phyloP scores from a whole-genome alignment of 1,140 invertebrate genomes.

The Philotrypesis tridentata region DNA sequence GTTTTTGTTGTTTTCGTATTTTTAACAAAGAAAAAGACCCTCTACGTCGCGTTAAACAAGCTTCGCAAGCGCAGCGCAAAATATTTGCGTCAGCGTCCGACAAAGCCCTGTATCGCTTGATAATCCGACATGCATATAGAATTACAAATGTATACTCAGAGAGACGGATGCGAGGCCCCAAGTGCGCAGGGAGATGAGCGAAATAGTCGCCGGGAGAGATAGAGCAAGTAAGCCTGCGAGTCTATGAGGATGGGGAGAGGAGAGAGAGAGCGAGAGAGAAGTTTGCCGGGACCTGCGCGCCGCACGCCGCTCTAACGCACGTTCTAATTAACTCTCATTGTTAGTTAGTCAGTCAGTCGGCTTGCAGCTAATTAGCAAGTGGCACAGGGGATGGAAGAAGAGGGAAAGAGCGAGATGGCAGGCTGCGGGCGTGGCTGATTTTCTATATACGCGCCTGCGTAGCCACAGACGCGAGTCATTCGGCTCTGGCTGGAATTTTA shows the following conservation, averaged over 20 bases:
- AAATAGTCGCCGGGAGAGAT: neutral
- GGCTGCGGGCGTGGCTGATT: conserved; percentile 4
- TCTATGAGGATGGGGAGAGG: too few relatives aligned
- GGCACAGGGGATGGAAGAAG: neutral
- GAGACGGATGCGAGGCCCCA: neutral
- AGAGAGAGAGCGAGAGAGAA: conserved; percentile 1
- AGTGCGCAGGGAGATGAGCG: neutral
- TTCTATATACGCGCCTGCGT: neutral
- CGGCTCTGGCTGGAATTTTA: too few relatives aligned
- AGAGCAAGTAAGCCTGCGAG: too few relatives aligned
- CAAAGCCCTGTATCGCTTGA: neutral
- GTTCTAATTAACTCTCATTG: conserved; percentile 48
- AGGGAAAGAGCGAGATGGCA: neutral
- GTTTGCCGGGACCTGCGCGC: conserved; percentile 6
- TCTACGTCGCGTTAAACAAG: too few relatives aligned
- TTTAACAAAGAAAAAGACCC: too few relatives aligned
- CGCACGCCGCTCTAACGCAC: conserved; percentile 27
- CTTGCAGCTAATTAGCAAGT: conserved; percentile 37
- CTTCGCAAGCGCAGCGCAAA: too few relatives aligned
- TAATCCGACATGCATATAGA: neutral
- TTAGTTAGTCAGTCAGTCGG: conserved; percentile 44
- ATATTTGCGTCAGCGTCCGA: too few relatives aligned
- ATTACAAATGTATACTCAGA: neutral
- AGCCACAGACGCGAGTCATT: too few relatives aligned
- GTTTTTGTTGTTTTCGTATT: too few relatives aligned